Conservation (phyloP, 2,113 vertebrate species). For the Paraplagusia blochii region DNA sequence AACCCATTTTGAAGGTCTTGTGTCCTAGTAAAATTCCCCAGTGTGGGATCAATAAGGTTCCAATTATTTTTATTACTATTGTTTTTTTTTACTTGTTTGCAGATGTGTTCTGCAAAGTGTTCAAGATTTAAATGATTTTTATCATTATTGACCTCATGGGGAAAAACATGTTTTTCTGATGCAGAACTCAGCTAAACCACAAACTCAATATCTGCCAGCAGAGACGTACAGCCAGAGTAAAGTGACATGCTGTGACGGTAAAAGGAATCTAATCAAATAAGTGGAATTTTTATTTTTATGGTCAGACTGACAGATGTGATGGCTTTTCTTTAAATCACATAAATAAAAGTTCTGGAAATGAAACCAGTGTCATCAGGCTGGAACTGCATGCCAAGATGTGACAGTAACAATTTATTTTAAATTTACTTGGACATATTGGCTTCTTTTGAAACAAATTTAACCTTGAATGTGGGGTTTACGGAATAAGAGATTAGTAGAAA, state of each 20-base stretch:
- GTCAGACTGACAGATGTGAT: slow-evolving; percentile 13
- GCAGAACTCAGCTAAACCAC: slow-evolving; percentile 35
- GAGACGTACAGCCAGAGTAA: neutral
- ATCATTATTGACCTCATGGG: too few relatives aligned
- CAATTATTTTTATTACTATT: too few relatives aligned
- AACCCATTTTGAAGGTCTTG: too few relatives aligned
- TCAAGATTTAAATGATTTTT: too few relatives aligned
- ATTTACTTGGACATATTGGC: too few relatives aligned
- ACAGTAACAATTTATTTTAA: neutral
- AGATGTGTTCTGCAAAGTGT: too few relatives aligned
- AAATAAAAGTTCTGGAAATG: neutral
- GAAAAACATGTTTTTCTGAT: neutral
- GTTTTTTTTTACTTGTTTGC: too few relatives aligned
- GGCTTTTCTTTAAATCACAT: slow-evolving; percentile 16
- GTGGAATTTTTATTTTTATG: slow-evolving; percentile 9
- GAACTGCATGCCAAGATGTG: neutral
- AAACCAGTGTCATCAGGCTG: neutral
- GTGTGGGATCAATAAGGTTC: too few relatives aligned
- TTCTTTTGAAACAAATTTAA: too few relatives aligned
- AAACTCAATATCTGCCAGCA: slow-evolving; percentile 37
- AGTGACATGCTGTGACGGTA: slow-evolving; percentile 13
- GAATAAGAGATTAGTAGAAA: too few relatives aligned
- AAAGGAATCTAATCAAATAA: slow-evolving; percentile 22
- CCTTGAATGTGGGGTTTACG: too few relatives aligned
- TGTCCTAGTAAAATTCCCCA: too few relatives aligned